Base-by-base conservation (phyloP, 1,140 invertebrate species). In the Acarapis woodi region DNA sequence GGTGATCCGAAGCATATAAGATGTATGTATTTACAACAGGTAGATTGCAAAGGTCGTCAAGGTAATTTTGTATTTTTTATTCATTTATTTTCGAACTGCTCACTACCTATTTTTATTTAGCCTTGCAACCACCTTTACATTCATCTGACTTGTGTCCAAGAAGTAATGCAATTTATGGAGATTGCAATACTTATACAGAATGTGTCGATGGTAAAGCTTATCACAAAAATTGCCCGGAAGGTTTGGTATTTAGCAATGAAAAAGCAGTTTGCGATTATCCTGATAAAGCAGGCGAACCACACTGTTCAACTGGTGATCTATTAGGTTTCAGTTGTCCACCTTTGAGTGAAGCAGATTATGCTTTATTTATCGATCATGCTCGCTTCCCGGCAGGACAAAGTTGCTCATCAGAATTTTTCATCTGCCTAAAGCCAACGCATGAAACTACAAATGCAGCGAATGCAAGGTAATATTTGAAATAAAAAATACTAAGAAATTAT, bases 281-380 rank as follows among this genome's bases (percentile, higher is more conserved):
- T n/a, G n/a, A n/a, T 62, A 75, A 80, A 55, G 78, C 83, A 62
- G 72, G 72, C 54, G 78, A 78, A 67, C n/a, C n/a, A n/a, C n/a
- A n/a, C n/a, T 87, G 79, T 78, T 83, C 60, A 75, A n/a, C n/a
- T n/a, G 75, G 65, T 35, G 25, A 20, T 15, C 36, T 31, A 22
- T 76, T 71, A 14, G 82, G 72, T 4, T 79, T 79, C 54, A 59
- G 63, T 1, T 79, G 75, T 46, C 75, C 75, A 0, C 62, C 68
- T 16, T 68, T 63, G 14, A 46, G 44, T 1, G 68, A 73, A 41
- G 62, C 67, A 2, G 51, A 44, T 9, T n/a, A 46, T 5, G 25
- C 41, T n/a, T n/a, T n/a, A 20, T 23, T 40, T 0, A 44, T 42
- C 31, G 45, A 42, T 1, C 71, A 79, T 53, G 72, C 73, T 0